Evolutionary conservation across 2,797 vertebrate species (phyloP).

Genomic region (Acipenser oxyrinchus): DNA sequence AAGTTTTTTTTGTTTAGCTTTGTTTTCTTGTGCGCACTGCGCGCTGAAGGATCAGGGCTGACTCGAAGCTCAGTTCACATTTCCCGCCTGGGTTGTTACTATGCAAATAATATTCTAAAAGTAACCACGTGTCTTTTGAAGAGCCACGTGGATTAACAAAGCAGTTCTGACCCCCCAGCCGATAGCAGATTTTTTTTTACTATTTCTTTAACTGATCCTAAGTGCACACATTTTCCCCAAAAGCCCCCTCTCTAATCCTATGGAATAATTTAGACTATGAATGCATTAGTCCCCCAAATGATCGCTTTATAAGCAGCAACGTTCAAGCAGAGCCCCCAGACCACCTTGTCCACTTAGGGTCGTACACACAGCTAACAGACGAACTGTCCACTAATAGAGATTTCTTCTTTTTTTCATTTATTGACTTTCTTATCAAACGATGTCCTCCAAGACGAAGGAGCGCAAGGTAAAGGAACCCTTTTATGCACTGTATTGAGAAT

Average conservation of each 20-base stretch:
- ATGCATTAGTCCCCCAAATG: slow-evolving; percentile 62
- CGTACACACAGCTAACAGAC: slow-evolving; percentile 31
- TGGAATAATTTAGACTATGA: slow-evolving; percentile 80
- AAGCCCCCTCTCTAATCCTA: slow-evolving; percentile 77
- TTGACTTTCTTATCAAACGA: slow-evolving; percentile 39
- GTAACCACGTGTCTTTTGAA: slow-evolving; percentile 85
- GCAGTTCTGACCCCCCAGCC: slow-evolving; percentile 71
- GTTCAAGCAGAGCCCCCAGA: slow-evolving; percentile 50
- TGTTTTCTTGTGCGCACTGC: slow-evolving; percentile 67
- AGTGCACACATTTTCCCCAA: slow-evolving; percentile 80
- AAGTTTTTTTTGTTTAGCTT: slow-evolving; percentile 57
- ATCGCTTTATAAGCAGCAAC: slow-evolving; percentile 77
- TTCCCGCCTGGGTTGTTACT: slow-evolving; percentile 67
- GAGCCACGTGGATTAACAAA: slow-evolving; percentile 97
- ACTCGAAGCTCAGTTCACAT: slow-evolving; percentile 53
- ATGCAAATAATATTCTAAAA: slow-evolving; percentile 72
- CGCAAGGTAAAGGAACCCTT: slow-evolving; percentile 71
- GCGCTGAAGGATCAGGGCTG: slow-evolving; percentile 58
- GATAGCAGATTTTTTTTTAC: slow-evolving; percentile 55
- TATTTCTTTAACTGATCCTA: slow-evolving; percentile 81
- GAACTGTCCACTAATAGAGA: slow-evolving; percentile 9
- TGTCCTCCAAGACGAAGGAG: slow-evolving; percentile 87
- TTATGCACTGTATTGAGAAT: slow-evolving; percentile 26
- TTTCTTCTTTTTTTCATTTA: slow-evolving; percentile 23
- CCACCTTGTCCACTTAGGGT: slow-evolving; percentile 36